A percentile compares a stretch with the other conserved stretches of the same genome.
phyloP scores from a whole-genome alignment of 2,888 invertebrate species.

The Strigamia transsilvanica region DNA sequence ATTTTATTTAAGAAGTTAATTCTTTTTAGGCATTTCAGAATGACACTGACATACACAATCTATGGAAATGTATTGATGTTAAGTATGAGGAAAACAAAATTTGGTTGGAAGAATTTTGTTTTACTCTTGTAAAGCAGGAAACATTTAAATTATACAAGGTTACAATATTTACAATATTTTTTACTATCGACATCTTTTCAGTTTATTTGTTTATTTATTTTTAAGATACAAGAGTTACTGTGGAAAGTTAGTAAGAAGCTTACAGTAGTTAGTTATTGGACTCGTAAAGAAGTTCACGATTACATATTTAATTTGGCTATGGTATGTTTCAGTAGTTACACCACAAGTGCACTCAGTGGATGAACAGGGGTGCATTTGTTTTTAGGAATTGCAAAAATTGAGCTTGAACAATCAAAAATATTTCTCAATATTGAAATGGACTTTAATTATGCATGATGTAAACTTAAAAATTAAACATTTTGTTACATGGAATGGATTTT shows the following conservation, averaged over 20 bases:
- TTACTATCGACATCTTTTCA: too few relatives aligned
- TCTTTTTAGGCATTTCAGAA: neutral
- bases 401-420: neutral
- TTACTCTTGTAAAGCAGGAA: neutral
- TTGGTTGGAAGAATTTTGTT: conserved; percentile 20
- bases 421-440: neutral
- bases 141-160: conserved; percentile 1
- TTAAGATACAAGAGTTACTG: neutral
- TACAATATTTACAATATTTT: too few relatives aligned
- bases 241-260: neutral
- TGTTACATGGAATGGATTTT: neutral
- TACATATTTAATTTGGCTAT: neutral
- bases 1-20: neutral
- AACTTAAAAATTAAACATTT: neutral
- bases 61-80: neutral
- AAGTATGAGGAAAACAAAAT: conserved; percentile 11
- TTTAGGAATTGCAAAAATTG: conserved; percentile 9
- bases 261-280: neutral
- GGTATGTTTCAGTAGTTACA: neutral
- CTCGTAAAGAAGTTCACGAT: neutral
- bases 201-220: neutral
- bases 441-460: neutral
- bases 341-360: too few relatives aligned
- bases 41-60: neutral
- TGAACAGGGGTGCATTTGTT: too few relatives aligned